Evolutionary conservation across 2,888 invertebrate species (phyloP).

Genomic region (Lithophane socia): DNA sequence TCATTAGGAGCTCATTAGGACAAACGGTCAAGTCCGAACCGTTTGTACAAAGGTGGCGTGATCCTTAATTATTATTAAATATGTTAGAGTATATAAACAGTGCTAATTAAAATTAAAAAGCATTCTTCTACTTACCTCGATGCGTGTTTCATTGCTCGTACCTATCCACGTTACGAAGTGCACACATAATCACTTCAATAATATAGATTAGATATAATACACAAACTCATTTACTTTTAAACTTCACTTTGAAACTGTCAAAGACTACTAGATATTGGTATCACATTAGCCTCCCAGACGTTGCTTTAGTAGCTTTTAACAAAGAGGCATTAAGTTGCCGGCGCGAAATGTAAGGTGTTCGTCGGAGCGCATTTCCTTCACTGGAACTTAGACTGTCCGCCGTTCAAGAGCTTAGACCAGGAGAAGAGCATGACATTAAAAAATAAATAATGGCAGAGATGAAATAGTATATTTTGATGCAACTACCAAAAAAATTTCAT

Average conservation of each 20-base stretch:
- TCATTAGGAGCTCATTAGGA: no score
- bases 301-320: constrained; percentile 10
- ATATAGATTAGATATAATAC: no score
- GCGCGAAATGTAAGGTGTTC: constrained; percentile 61
- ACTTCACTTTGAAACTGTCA: background rate
- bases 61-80: no score
- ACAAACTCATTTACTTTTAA: background rate
- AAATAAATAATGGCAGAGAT: background rate
- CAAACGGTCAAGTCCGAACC: no score
- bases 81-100: no score
- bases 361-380: constrained; percentile 63
- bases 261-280: background rate
- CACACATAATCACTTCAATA: no score
- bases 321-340: constrained; percentile 51
- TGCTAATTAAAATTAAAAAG: no score
- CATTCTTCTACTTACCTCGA: no score
- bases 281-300: constrained; percentile 1
- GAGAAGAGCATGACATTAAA: constrained; percentile 34
- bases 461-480: background rate
- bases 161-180: no score
- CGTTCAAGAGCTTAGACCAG: constrained; percentile 53
- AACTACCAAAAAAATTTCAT: no score
- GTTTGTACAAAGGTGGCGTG: no score
- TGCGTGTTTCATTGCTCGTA: no score
- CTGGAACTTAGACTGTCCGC: constrained; percentile 62